These are phyloP conservation scores for Oscarella lobularis DNA, from an alignment of 37 sponge, comb jelly and placozoan species.

Conservation along the genomic window DNA sequence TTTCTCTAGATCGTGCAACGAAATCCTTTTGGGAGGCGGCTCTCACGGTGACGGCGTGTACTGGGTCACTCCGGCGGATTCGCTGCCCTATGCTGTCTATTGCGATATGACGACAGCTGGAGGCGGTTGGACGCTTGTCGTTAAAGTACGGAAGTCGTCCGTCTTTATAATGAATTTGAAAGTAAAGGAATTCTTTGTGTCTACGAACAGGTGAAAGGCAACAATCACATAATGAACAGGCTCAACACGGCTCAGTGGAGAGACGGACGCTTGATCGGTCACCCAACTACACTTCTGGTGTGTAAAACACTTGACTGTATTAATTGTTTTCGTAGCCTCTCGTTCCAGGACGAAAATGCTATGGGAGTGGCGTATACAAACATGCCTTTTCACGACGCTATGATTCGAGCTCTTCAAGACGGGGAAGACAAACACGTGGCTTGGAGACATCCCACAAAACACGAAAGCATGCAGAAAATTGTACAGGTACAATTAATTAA, in stretches of 20 bases:
- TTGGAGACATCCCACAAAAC: neutral
- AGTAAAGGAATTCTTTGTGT: too few species aligned
- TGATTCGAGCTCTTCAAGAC: neutral
- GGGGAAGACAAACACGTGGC: neutral
- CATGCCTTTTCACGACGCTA: neutral
- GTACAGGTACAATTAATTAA: too few species aligned
- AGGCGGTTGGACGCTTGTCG: neutral
- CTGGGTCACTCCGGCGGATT: too few species aligned
- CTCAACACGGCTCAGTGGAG: neutral
- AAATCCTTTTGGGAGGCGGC: too few species aligned
- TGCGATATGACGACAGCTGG: conserved; percentile 1
- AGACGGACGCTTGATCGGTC: neutral
- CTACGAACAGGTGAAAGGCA: neutral
- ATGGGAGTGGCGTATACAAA: neutral
- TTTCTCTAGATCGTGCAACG: too few species aligned
- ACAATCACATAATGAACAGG: neutral
- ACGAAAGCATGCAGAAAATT: neutral
- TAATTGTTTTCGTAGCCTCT: neutral
- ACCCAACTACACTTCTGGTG: neutral
- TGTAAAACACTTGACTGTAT: too few species aligned
- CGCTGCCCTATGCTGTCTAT: too few species aligned
- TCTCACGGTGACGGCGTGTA: too few species aligned
- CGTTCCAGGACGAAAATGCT: neutral
- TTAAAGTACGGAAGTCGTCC: too few species aligned
- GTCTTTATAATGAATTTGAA: too few species aligned